Evolutionary conservation across 2,888 invertebrate species (phyloP).

Genomic region (Stegophylla sp.): DNA sequence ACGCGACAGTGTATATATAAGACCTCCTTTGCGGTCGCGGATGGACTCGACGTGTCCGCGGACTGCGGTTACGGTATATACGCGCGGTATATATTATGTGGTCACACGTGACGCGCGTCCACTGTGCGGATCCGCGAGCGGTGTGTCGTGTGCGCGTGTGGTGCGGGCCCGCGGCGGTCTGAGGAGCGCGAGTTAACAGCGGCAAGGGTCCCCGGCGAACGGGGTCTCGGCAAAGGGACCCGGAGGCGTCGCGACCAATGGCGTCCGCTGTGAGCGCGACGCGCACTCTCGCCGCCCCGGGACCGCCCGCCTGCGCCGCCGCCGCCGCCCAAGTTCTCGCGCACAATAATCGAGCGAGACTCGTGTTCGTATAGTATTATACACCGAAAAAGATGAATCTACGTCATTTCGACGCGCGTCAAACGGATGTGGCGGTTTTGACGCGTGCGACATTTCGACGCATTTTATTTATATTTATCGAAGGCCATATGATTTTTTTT

Average conservation of each 20-base stretch:
- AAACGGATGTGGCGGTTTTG: no score
- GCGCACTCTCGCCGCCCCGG: constrained; percentile 46
- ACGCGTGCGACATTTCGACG: no score
- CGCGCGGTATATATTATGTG: not conserved
- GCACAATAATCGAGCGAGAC: no score
- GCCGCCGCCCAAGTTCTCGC: no score
- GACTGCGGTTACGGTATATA: not conserved
- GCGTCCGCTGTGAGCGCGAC: not conserved
- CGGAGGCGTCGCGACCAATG: constrained; percentile 37
- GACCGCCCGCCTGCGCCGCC: constrained; percentile 24
- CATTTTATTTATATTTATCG: no score
- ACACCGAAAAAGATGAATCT: no score
- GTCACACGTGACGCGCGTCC: not conserved
- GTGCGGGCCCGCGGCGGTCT: not conserved
- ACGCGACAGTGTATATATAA: no score
- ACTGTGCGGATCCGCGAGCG: not conserved
- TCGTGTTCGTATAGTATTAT: no score
- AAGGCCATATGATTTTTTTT: no score
- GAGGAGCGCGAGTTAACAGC: not conserved
- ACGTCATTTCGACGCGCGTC: no score
- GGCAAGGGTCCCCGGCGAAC: not conserved
- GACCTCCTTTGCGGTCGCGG: no score
- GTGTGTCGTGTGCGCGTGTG: not conserved
- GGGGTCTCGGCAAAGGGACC: constrained; percentile 34
- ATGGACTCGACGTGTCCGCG: no score